Percentiles rank a stretch among this genome's conserved stretches.
These are phyloP conservation scores for Sigmodon hispidus DNA, from an alignment of 2,113 vertebrate species.

Conservation along the genomic window DNA sequence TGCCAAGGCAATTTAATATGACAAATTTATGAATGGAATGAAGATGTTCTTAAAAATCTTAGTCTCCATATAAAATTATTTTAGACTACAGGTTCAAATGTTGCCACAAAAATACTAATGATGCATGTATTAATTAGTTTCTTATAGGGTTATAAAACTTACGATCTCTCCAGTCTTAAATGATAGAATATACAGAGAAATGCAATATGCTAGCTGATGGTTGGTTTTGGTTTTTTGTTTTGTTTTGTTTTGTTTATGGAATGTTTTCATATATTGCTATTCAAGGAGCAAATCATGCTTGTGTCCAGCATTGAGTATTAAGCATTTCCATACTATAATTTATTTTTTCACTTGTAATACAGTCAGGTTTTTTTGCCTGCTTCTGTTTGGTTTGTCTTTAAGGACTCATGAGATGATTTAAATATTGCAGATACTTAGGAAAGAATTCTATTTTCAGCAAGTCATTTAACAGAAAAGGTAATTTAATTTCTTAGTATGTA, in stretches of 20 bases:
- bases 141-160: background rate
- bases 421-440: background rate
- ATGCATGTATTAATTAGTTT: background rate
- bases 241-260: background rate
- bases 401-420: background rate
- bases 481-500: background rate
- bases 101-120: background rate
- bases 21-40: background rate
- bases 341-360: background rate
- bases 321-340: background rate
- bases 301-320: background rate
- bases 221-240: too few species aligned
- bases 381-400: background rate
- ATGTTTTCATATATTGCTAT: background rate
- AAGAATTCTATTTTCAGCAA: conserved; percentile 5
- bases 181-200: background rate
- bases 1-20: background rate
- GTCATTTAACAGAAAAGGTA: background rate
- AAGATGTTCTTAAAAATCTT: background rate
- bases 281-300: background rate
- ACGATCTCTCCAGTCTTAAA: background rate
- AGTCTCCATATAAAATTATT: background rate
- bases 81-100: background rate
- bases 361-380: background rate
- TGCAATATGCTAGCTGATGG: background rate